Evolutionary conservation across 2,113 vertebrate species (phyloP), one percentile per base, ranked within the genome.

Genomic region (Hyperopisus bebe): DNA sequence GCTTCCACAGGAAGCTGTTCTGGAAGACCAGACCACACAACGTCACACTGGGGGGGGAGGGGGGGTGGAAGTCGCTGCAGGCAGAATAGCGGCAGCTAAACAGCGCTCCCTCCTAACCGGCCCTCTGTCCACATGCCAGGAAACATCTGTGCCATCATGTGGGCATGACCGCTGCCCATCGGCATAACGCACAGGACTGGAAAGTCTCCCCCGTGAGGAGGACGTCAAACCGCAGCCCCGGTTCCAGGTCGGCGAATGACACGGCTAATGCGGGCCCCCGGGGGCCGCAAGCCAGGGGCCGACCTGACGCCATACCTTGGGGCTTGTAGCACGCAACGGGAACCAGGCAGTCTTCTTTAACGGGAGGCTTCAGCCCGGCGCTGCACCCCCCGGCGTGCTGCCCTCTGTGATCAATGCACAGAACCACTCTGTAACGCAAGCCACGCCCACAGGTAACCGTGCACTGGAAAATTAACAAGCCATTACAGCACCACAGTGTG

Each of bases 271-370:
- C 1, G 42, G 15, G 19, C 77, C 31, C 15, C 77, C 0, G 2
- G 31, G 77, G 77, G 11, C 31, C 42, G 44, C 82, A 9, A 47
- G 82, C 35, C 39, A 17, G 19, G 42, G 44, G 82, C 82, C 19
- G 82, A 42, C 39, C 82, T 46, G 39, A 84, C 39, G 42, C 82
- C 44, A 9, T 95, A 88, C 98, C 98, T 96, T 94, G 95, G 24
- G 97, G 97, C 91, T 97, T 98, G 92, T 97, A 96, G 80, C 98
- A 98, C 0, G 98, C 96, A 2, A 97, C 53, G 5, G 97, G 97
- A 82, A 98, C 95, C 70, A 98, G 92, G 89, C 98, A 99, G 84
- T 99, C 98, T 91, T 99, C 98, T 90, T 99, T 99, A 62, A 99
- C 96, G 90, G 98, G 97, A 0, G 97, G 95, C 90, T 98, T 98